phyloP scores from a whole-genome alignment of 2,888 invertebrate genomes.

The Rhamphomyia laevipes region DNA sequence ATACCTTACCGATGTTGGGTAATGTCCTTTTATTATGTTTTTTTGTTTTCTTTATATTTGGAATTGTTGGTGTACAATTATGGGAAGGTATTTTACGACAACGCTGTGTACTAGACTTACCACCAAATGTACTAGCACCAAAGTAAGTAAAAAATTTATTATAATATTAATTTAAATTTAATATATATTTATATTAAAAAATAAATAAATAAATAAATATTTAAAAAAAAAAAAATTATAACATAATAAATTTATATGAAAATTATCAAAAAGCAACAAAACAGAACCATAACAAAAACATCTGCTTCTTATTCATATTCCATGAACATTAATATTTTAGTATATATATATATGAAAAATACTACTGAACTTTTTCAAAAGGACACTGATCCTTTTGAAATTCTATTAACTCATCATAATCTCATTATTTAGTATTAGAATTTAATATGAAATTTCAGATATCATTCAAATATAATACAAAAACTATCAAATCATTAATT shows the following conservation, averaged over 20 bases:
- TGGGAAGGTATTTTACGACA: slow-evolving; percentile 98
- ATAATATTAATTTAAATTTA: neutral
- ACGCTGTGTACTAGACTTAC: slow-evolving; percentile 73
- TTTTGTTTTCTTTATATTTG: slow-evolving; percentile 99
- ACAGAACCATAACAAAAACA: neutral
- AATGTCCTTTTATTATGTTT: slow-evolving; percentile 97
- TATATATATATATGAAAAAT: too few relatives aligned
- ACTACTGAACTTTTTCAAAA: too few relatives aligned
- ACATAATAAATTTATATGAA: neutral
- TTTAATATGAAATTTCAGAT: too few relatives aligned
- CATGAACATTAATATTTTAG: too few relatives aligned
- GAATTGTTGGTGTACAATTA: slow-evolving; percentile 97
- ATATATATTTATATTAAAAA: neutral
- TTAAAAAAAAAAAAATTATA: neutral
- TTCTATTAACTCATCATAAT: too few relatives aligned
- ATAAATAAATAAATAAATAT: neutral
- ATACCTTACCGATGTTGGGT: slow-evolving; percentile 98
- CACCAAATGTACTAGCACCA: slow-evolving; percentile 56
- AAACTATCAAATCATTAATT: too few relatives aligned
- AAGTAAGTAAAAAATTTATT: slow-evolving; percentile 51
- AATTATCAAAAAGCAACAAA: neutral
- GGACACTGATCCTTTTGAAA: too few relatives aligned
- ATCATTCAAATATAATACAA: too few relatives aligned
- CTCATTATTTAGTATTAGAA: too few relatives aligned
- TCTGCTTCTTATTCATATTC: too few relatives aligned